A percentile compares a stretch with the other conserved stretches of the same genome.
These are phyloP conservation scores for Iselma pallidipennis DNA, from an alignment of 2,888 invertebrate genomes.

Conservation along the genomic window DNA sequence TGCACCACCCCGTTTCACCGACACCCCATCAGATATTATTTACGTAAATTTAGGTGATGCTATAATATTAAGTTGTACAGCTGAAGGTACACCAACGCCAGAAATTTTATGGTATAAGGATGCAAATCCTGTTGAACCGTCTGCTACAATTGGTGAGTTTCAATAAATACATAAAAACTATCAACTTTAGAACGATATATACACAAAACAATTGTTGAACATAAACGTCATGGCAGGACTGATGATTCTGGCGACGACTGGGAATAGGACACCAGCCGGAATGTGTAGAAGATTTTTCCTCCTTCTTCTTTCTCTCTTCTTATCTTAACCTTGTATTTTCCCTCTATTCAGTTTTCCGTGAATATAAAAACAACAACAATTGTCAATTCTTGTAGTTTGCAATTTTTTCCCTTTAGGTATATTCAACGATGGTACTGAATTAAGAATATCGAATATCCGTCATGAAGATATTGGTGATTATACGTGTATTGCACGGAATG, in stretches of 20 bases:
- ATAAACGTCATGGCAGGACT: constrained; percentile 1
- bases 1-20: constrained; percentile 93
- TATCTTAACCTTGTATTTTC: neutral
- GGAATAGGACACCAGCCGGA: constrained; percentile 5
- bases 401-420: constrained; percentile 60
- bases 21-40: constrained; percentile 94
- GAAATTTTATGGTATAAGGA: constrained; percentile 97
- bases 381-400: constrained; percentile 30
- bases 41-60: constrained; percentile 97
- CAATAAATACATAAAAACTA: neutral
- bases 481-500: constrained; percentile 93
- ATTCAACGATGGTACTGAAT: constrained; percentile 92
- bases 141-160: constrained; percentile 70
- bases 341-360: neutral
- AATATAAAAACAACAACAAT: constrained; percentile 10
- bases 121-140: constrained; percentile 87
- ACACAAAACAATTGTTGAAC: no score
- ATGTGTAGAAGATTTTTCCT: neutral
- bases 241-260: constrained; percentile 3
- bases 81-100: constrained; percentile 94
- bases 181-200: no score
- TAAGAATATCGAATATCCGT: constrained; percentile 89
- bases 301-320: neutral
- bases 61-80: constrained; percentile 95
- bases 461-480: constrained; percentile 96